Base-by-base conservation (phyloP, 2,113 vertebrate genomes). In the Falcunculus frontatus region DNA sequence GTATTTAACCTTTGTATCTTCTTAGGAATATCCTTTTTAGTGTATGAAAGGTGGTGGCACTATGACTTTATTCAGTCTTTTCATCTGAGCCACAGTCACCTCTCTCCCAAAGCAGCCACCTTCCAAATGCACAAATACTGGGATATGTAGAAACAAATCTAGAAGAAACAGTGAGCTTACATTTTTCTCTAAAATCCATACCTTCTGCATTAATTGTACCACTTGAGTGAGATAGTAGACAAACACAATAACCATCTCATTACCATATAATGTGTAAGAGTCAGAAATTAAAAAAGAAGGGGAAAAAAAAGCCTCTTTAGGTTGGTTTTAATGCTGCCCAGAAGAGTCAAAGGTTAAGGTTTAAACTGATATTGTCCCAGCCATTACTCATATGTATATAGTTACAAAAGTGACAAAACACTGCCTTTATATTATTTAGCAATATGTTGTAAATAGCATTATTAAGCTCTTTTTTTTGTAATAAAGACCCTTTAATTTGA, bases 381-480 rank as follows among this genome's bases (percentile, higher is more conserved):
- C 97, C 97, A 97, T 96, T 98, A 98, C 97, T 98, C 98, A 97
- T 98, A 86, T 99, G 98, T 98, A 99, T 97, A 98, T 99, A 98
- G 97, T 97, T 98, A 98, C 95, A 98, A 98, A 98, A 97, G 98
- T 99, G 98, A 99, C 96, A 97, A 98, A 98, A 98, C 98, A 99
- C 98, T 98, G 99, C 99, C 99, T 99, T 99, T 99, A 98, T 99
- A 98, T 99, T 98, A 99, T 98, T 99, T 99, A 99, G 99, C 99
- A 99, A 99, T 99, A 99, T 99, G 98, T 99, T 99, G 99, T 99
- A 99, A 98, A 99, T 99, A 99, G 98, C 98, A 98, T 99, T 99
- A 98, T 98, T 98, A 98, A 98, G 98, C 98, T 98, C 98, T 97
- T 98, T 98, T 76, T 96, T 99, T 99, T 99, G 98, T 99, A 99